Conservation (phyloP, 2,888 invertebrate species). For the Sarcophaga caerulescens region DNA sequence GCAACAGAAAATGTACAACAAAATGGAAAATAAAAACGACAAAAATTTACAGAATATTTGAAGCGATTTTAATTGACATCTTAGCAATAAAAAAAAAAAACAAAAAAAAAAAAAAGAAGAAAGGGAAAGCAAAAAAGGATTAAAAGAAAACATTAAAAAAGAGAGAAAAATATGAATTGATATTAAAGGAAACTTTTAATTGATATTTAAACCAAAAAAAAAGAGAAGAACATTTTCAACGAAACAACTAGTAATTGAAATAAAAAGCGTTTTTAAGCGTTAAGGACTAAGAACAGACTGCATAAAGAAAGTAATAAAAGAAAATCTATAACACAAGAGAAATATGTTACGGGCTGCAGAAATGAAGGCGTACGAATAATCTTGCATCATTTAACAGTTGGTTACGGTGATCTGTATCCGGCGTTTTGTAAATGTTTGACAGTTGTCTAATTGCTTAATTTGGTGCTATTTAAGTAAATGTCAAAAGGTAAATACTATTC, state of each 20-base stretch:
- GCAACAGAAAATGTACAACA: neutral
- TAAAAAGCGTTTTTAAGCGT: neutral
- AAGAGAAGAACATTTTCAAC: neutral
- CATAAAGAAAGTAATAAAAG: too few species aligned
- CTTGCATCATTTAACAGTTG: too few species aligned
- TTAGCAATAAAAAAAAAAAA: neutral
- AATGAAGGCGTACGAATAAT: too few species aligned
- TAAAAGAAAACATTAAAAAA: neutral
- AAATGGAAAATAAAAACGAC: neutral
- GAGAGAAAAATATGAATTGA: neutral
- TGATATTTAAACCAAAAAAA: neutral
- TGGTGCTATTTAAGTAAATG: too few species aligned
- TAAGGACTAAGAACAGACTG: too few species aligned
- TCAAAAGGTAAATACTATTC: too few species aligned
- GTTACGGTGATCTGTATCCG: too few species aligned
- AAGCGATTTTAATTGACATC: constrained; percentile 29
- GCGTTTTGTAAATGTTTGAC: too few species aligned
- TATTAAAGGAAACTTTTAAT: neutral
- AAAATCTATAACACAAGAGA: too few species aligned
- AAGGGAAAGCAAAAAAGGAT: neutral
- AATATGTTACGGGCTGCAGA: too few species aligned
- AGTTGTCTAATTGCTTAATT: too few species aligned
- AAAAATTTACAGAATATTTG: neutral
- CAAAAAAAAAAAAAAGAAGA: neutral
- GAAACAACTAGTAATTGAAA: neutral